A percentile compares a stretch with the other conserved stretches of the same genome.
These are phyloP conservation scores for Alloscopus bannaensis DNA, from an alignment of 2,888 invertebrate species.

Conservation along the genomic window DNA sequence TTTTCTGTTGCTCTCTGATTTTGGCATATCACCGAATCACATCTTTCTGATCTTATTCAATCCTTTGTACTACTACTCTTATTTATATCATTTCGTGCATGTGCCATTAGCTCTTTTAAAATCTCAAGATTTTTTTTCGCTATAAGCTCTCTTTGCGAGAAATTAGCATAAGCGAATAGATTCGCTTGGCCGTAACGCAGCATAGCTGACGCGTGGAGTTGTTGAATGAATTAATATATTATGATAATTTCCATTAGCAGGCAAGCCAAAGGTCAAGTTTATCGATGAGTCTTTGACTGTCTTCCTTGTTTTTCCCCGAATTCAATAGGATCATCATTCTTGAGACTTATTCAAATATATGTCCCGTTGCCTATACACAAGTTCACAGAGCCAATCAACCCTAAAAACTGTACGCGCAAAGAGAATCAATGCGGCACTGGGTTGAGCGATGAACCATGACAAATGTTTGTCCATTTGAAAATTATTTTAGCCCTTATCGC, in stretches of 20 bases:
- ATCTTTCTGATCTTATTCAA: not conserved
- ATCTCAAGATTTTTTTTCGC: not conserved
- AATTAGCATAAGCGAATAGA: not conserved
- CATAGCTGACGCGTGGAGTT: conserved; percentile 28
- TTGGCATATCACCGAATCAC: conserved; percentile 9
- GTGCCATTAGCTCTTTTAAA: not conserved
- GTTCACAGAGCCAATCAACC: not conserved
- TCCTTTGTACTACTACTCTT: not conserved
- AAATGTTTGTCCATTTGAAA: too few relatives aligned
- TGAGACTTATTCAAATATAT: too few relatives aligned
- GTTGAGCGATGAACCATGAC: conserved; percentile 17
- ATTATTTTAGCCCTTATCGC: too few relatives aligned
- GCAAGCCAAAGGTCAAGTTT: conserved; percentile 50
- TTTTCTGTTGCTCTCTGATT: too few relatives aligned
- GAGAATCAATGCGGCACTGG: not conserved
- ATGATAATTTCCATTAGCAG: conserved; percentile 46
- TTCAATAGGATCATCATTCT: too few relatives aligned
- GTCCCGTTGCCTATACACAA: too few relatives aligned
- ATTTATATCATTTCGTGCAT: conserved; percentile 25
- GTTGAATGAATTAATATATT: conserved; percentile 45
- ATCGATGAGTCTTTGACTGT: conserved; percentile 27
- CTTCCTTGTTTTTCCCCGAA: conserved; percentile 28
- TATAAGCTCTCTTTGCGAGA: not conserved
- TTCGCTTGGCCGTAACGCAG: not conserved
- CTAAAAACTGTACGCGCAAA: conserved; percentile 12